Percentiles rank a stretch among this genome's conserved stretches.
These are phyloP conservation scores for Blennius ocellaris DNA, from an alignment of 2,113 vertebrate genomes.

Conservation along the genomic window DNA sequence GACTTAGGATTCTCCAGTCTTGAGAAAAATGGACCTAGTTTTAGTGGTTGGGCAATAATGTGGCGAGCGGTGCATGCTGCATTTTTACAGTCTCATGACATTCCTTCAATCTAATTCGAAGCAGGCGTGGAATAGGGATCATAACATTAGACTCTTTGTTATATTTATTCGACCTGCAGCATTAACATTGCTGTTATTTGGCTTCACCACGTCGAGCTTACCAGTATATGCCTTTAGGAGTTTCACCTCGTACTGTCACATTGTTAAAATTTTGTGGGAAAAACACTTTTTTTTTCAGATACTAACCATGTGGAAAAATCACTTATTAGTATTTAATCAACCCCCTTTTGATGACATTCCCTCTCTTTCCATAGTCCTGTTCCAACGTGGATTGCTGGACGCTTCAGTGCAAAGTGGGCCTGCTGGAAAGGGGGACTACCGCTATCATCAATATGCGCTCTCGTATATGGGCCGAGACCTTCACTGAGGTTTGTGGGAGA, in stretches of 20 bases:
- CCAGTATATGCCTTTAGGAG: conserved; percentile 20
- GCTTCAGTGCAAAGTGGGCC: conserved; percentile 85
- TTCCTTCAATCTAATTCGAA: conserved; percentile 79
- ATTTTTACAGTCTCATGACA: conserved; percentile 83
- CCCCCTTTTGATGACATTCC: neutral
- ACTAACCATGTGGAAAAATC: neutral
- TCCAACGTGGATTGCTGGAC: conserved; percentile 86
- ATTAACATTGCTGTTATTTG: conserved; percentile 47
- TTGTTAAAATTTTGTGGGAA: neutral
- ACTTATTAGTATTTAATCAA: neutral
- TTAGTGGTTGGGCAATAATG: conserved; percentile 69
- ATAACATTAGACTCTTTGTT: conserved; percentile 79
- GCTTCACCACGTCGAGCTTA: conserved; percentile 4
- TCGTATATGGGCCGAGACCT: conserved; percentile 89
- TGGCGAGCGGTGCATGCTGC: conserved; percentile 65
- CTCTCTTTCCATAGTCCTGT: conserved; percentile 83
- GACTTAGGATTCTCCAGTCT: conserved; percentile 51
- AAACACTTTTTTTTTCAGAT: neutral
- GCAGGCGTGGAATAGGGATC: conserved; percentile 70
- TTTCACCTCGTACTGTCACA: conserved; percentile 1
- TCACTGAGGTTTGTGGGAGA: conserved; percentile 83
- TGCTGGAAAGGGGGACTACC: conserved; percentile 86
- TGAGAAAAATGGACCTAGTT: conserved; percentile 63
- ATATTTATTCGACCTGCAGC: conserved; percentile 58
- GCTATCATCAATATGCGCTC: conserved; percentile 88